Conservation (phyloP, 2,888 invertebrate genomes). For the Lasius platythorax region DNA sequence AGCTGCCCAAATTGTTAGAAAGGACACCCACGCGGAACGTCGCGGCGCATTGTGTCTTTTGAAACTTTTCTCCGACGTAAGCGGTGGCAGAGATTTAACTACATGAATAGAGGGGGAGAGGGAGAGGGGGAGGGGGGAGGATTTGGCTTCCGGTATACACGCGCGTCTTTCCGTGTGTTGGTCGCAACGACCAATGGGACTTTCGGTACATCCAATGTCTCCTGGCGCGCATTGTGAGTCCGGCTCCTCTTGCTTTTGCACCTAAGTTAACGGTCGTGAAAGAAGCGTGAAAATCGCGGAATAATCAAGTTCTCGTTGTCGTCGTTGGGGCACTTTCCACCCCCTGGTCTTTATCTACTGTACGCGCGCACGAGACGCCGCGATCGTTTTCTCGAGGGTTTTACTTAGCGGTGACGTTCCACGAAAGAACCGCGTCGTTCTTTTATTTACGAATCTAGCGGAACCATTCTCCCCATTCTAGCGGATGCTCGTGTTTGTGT, state of each 20-base stretch:
- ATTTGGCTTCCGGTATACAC: not conserved
- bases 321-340: too few species aligned
- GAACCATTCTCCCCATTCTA: conserved; percentile 23
- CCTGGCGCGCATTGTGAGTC: conserved; percentile 42
- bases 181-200: conserved; percentile 25
- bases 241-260: conserved; percentile 45
- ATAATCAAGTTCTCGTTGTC: conserved; percentile 65
- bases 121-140: not conserved
- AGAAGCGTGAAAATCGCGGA: conserved; percentile 62
- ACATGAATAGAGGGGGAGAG: not conserved
- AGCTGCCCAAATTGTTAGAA: not conserved
- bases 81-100: conserved; percentile 40
- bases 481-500: conserved; percentile 39
- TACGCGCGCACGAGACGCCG: not conserved
- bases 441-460: conserved; percentile 66
- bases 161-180: not conserved
- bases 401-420: conserved; percentile 34
- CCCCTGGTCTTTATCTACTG: conserved; percentile 4
- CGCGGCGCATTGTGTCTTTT: conserved; percentile 9
- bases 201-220: conserved; percentile 41
- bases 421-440: conserved; percentile 22
- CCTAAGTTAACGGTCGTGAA: conserved; percentile 38
- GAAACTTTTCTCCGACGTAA: conserved; percentile 18
- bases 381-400: conserved; percentile 34
- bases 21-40: not conserved